Evolutionary conservation across 2,797 vertebrate genomes (phyloP), one percentile per base, ranked within the genome.

Genomic region (Gambusia yucatana): DNA sequence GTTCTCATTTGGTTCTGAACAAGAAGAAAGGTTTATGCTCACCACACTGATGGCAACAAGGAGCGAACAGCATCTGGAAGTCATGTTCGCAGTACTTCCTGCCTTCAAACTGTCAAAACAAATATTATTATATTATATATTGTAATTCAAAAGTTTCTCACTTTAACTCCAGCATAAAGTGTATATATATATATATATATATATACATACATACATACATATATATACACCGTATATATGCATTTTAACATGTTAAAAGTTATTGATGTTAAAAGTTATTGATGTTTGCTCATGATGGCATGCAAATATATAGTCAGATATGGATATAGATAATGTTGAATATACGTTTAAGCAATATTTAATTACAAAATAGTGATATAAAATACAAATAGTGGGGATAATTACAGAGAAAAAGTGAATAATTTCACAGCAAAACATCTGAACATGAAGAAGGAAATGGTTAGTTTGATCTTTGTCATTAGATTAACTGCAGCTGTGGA

Each of bases 81-180:
- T 99, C 98, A 90, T 99, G 98, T 87, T 99, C 98, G 36, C 98
- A 99, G 92, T 99, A 99, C 85, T 99, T 99, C 89, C 98, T 97
- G 88, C 98, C 98, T 96, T 99, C 98, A 93, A 99, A 99, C 98
- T 95, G 90, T 88, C 10, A 86, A 81, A 28, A 79, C 3, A 77
- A 77, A 72, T n/a, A 33, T 33, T 33, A 33, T 33, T 33, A 33
- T 33, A 33, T 33, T 33, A 33, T 33, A 33, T 33, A 1, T 33
- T 33, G 33, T 33, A 44, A 41, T 44, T 70, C 22, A 69, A 69
- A 25, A n/a, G 22, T 41, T 41, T 69, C 22, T 43, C 39, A 22
- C 20, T 65, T 22, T 67, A 67, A 67, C 36, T 43, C 36, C 59
- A 17, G 30, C 59, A 61, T 65, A 36, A 36, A 65, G 30, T 39